Evolutionary conservation across 1,140 invertebrate genomes (phyloP), one percentile per base, ranked within the genome.

Genomic region (Capitella teleta): DNA sequence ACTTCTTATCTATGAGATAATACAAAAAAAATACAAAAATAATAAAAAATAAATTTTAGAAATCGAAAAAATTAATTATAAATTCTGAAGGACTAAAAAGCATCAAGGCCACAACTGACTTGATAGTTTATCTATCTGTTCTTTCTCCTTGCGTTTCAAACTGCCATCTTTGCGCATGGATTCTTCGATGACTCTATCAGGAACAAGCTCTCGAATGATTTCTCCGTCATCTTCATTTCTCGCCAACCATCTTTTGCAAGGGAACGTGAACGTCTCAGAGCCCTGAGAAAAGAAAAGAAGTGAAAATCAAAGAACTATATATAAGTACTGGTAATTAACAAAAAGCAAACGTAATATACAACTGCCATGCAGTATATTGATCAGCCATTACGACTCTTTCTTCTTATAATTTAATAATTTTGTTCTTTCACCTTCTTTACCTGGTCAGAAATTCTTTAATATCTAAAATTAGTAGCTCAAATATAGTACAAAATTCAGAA

Each of bases 161-260:
- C 62, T 55, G 3, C 68, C 68, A 55, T 69, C 61, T 51, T 59
- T 67, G 16, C 55, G 55, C 2, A 66, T 54, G 5, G 56, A 49
- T 52, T 72, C 68, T 42, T 71, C 61, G 12, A 61, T 46, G 16
- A 66, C 58, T 56, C 66, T 69, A 14, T 61, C 57, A 4, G 69
- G 60, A 1, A 72, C 52, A 14, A 73, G 57, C 53, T 72, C 68
- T 24, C 69, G 50, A 38, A 62, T 66, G 37, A 67, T 70, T 10
- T 60, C 63, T 5, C 57, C 58, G 47, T 73, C 70, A 14, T 69
- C 71, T 51, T 70, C 63, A 34, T 66, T 57, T 23, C 61, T 49
- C 10, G 71, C 66, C 36, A 73, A 37, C 71, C 71, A 73, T 3
- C 68, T 62, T 19, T 61, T 58, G 56, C 71, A 72, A 16, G 64